Evolutionary conservation across 2,888 invertebrate species (phyloP), one percentile per base, ranked within the genome.

Genomic region (Megastigmus dorsalis): DNA sequence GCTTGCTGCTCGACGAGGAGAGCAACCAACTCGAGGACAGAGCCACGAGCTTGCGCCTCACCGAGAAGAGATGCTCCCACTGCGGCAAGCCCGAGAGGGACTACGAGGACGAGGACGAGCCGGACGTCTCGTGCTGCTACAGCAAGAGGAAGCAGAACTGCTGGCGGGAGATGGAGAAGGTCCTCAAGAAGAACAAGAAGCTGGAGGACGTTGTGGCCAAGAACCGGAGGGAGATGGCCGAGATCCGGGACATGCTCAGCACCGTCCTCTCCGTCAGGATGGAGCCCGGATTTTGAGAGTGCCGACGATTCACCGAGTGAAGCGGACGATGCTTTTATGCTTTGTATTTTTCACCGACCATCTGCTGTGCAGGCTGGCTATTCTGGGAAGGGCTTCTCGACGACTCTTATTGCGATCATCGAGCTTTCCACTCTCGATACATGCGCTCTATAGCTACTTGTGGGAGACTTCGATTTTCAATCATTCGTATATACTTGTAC

Each of bases 231-330:
- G 86, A 85, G 60, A 81, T 85, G 78, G 82, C 83, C 7, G 82
- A 84, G 60, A 81, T 87, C 70, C 80, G 84, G 9, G 83, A 82
- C 38, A 84, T 85, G 81, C 75, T 85, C 13, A 85, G 74, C 59
- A 84, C 62, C 30, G 84, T 84, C 13, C 78, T 84, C 67, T 84
- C 84, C 0, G 84, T 85, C 7, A 84, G 82, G 69, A 82, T 85
- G 82, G 87, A 86, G 65, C 86, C 86, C 6, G 86, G 87, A 62
- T 86, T 86, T 80, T 86, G 77, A 81, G 62, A 2, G 9, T 15
- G n/a, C 54, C 13, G 23, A 33, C n/a, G n/a, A n/a, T n/a, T n/a
- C n/a, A n/a, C n/a, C n/a, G n/a, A n/a, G n/a, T n/a, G n/a, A n/a
- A n/a, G n/a, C n/a, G n/a, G n/a, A n/a, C n/a, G n/a, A n/a, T n/a